Conservation (phyloP, 2,888 invertebrate species). For the Anoncus sp. region DNA sequence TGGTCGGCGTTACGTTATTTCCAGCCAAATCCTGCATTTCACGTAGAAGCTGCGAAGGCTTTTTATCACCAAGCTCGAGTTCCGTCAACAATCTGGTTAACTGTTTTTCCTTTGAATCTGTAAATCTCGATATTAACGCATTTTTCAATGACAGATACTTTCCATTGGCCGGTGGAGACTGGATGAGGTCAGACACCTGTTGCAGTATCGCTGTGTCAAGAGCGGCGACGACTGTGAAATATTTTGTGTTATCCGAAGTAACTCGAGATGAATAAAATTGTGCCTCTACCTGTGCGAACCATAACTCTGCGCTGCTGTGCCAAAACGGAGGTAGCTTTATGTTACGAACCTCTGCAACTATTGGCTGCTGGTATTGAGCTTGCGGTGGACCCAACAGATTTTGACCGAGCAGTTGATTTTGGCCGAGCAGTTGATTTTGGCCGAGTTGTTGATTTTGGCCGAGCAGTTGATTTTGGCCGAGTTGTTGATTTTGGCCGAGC, state of each 20-base stretch:
- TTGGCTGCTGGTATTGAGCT: too few relatives aligned
- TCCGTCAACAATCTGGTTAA: neutral
- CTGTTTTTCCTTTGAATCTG: slow-evolving; percentile 7
- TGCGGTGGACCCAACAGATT: too few relatives aligned
- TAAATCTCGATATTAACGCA: slow-evolving; percentile 18
- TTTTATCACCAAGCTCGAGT: slow-evolving; percentile 11
- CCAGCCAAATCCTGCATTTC: slow-evolving; percentile 26
- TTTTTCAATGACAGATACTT: slow-evolving; percentile 13
- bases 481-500: too few relatives aligned
- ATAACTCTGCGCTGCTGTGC: slow-evolving; percentile 5
- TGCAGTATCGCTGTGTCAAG: neutral
- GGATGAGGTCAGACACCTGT: slow-evolving; percentile 23
- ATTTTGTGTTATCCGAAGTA: slow-evolving; percentile 23
- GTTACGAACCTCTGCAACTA: neutral
- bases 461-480: too few relatives aligned
- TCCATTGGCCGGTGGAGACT: neutral
- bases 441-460: too few relatives aligned
- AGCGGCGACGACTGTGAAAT: neutral
- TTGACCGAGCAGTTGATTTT: too few relatives aligned
- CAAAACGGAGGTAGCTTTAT: slow-evolving; percentile 17
- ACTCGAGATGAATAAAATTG: slow-evolving; percentile 6
- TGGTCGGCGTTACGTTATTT: too few relatives aligned
- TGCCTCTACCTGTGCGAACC: slow-evolving; percentile 26
- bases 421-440: too few relatives aligned
- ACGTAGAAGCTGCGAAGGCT: slow-evolving; percentile 11